phyloP scores from a whole-genome alignment of 2,113 vertebrate genomes.

The Lates calcarifer region DNA sequence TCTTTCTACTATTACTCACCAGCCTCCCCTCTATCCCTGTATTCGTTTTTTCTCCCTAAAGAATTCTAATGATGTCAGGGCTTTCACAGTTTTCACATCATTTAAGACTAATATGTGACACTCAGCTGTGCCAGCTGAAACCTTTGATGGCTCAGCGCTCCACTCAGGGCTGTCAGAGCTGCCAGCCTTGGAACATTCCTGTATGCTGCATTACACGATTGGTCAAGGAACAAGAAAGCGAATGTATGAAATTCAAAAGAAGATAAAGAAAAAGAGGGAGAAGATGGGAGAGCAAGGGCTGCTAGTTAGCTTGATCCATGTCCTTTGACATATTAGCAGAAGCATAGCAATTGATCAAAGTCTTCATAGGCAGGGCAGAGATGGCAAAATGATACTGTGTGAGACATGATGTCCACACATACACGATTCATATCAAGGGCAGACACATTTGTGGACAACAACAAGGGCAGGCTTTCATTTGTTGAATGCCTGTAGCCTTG shows the following conservation, averaged over 20 bases:
- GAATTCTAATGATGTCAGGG: slow-evolving; percentile 76
- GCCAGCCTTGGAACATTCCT: slow-evolving; percentile 69
- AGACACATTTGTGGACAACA: slow-evolving; percentile 26
- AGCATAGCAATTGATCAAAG: slow-evolving; percentile 55
- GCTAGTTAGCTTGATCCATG: slow-evolving; percentile 61
- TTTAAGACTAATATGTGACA: slow-evolving; percentile 82
- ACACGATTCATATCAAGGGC: slow-evolving; percentile 42
- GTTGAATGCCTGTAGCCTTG: slow-evolving; percentile 28
- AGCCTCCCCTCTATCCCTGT: slow-evolving; percentile 39
- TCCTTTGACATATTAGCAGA: slow-evolving; percentile 62
- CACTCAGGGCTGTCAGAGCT: slow-evolving; percentile 74
- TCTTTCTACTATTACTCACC: slow-evolving; percentile 59
- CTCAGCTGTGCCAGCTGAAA: slow-evolving; percentile 75
- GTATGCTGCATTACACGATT: slow-evolving; percentile 67
- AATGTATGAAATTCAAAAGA: slow-evolving; percentile 66
- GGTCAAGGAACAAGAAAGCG: slow-evolving; percentile 72
- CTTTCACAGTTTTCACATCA: slow-evolving; percentile 80
- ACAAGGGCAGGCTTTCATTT: slow-evolving; percentile 39
- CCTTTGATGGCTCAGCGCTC: slow-evolving; percentile 76
- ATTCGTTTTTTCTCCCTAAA: slow-evolving; percentile 61
- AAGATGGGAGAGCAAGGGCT: slow-evolving; percentile 24
- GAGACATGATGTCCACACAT: slow-evolving; percentile 42
- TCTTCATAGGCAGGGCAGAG: slow-evolving; percentile 29
- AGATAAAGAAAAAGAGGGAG: slow-evolving; percentile 29
- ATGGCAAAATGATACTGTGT: slow-evolving; percentile 48